Percentiles rank a stretch among this genome's conserved stretches.
Conservation (phyloP, 2,888 invertebrate genomes). For the Anaspis maculata region DNA sequence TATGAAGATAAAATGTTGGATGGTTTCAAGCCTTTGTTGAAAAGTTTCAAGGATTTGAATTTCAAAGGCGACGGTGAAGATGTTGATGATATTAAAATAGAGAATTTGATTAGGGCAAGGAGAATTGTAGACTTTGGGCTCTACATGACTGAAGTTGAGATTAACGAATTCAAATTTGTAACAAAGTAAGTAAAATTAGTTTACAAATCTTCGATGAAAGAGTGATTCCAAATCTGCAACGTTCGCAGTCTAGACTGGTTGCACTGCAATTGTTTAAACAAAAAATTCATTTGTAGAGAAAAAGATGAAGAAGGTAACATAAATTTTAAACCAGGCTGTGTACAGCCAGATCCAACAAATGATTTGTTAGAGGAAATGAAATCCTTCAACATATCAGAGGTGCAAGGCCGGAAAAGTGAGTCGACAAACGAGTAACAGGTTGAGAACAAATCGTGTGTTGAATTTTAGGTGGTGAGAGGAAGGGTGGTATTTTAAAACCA, state of each 20-base stretch:
- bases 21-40: slow-evolving; percentile 67
- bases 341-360: slow-evolving; percentile 43
- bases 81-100: slow-evolving; percentile 37
- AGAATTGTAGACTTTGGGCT: slow-evolving; percentile 46
- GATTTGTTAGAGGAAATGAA: slow-evolving; percentile 50
- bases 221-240: too few relatives aligned
- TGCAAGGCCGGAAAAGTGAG: slow-evolving; percentile 2
- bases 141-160: slow-evolving; percentile 43
- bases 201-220: too few relatives aligned
- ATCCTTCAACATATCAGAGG: slow-evolving; percentile 42
- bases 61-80: slow-evolving; percentile 42
- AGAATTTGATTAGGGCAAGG: slow-evolving; percentile 45
- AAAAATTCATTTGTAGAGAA: slow-evolving; percentile 17
- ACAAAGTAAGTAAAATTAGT: too few relatives aligned
- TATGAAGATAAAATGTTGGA: slow-evolving; percentile 74
- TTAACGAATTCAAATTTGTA: slow-evolving; percentile 40
- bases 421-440: background rate
- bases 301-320: slow-evolving; percentile 30
- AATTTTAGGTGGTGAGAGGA: slow-evolving; percentile 24
- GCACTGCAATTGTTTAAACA: too few relatives aligned
- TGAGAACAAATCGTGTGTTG: too few relatives aligned
- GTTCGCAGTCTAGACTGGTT: too few relatives aligned
- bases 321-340: slow-evolving; percentile 40
- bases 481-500: slow-evolving; percentile 59
- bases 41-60: slow-evolving; percentile 49